Percentiles rank a stretch among this genome's conserved stretches.
phyloP scores from a whole-genome alignment of 2,797 vertebrate genomes.

The Chiloscyllium punctatum region DNA sequence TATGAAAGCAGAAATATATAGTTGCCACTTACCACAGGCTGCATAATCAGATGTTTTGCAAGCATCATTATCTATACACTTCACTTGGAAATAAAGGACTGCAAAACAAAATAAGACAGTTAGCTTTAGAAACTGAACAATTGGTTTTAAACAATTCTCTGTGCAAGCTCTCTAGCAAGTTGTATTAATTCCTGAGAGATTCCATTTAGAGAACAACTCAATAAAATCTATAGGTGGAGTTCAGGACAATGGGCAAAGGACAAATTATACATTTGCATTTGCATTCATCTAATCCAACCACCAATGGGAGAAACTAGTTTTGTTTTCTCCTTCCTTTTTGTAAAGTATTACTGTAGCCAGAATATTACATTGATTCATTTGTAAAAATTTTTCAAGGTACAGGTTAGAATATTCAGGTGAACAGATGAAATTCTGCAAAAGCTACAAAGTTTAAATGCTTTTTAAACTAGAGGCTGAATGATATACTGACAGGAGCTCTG shows the following conservation, averaged over 20 bases:
- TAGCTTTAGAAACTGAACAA: neutral
- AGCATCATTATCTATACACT: neutral
- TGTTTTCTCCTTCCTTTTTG: neutral
- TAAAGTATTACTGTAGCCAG: neutral
- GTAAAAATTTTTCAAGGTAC: neutral
- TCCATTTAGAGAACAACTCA: neutral
- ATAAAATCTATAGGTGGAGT: neutral
- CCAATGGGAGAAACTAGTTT: neutral
- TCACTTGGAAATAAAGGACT: neutral
- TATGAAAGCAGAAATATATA: neutral
- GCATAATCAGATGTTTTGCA: neutral
- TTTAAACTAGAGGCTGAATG: neutral
- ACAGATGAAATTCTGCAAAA: too few relatives aligned
- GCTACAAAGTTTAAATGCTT: neutral
- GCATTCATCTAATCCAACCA: neutral
- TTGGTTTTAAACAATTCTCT: neutral
- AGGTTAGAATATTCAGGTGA: neutral
- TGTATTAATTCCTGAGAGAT: neutral
- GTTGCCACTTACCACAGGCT: constrained; percentile 27
- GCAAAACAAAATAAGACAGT: neutral
- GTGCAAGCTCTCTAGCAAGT: neutral
- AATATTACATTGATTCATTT: neutral
- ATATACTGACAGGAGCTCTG: neutral
- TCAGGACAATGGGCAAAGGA: neutral
- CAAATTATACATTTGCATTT: neutral